Conservation (phyloP, 2,888 invertebrate species). For the Eilema sororculum region DNA sequence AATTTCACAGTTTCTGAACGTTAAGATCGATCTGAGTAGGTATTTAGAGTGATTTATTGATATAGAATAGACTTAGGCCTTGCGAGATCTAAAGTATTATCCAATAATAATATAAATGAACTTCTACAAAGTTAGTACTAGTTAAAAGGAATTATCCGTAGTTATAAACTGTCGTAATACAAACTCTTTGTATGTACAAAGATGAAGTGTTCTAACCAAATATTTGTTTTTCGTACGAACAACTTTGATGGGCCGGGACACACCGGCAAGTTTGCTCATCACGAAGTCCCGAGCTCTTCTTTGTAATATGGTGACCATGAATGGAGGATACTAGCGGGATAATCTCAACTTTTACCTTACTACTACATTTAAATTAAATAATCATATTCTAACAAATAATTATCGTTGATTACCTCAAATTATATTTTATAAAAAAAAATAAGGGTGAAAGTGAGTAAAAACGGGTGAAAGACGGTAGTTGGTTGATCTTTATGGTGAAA, state of each 20-base stretch:
- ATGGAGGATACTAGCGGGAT: conserved; percentile 14
- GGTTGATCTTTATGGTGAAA: too few species aligned
- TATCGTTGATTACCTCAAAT: too few species aligned
- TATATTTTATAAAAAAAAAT: too few species aligned
- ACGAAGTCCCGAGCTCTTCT: conserved; percentile 20
- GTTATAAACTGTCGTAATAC: conserved; percentile 30
- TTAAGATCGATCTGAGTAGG: too few species aligned
- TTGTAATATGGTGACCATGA: conserved; percentile 25
- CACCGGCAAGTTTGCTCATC: conserved; percentile 37
- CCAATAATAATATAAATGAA: conserved; percentile 9
- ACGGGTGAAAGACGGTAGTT: too few species aligned
- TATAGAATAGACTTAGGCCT: too few species aligned
- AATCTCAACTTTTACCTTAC: background rate
- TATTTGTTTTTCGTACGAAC: conserved; percentile 48
- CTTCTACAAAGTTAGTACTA: background rate
- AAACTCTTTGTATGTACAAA: conserved; percentile 39
- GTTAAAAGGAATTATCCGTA: conserved; percentile 30
- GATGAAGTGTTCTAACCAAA: conserved; percentile 47
- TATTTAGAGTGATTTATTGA: too few species aligned
- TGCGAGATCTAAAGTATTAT: background rate
- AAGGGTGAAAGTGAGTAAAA: too few species aligned
- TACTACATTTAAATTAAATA: too few species aligned
- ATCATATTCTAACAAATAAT: too few species aligned
- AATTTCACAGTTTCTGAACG: too few species aligned
- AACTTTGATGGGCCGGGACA: conserved; percentile 43